Evolutionary conservation across 2,888 invertebrate genomes (phyloP).

Genomic region (Odontocolon sp.): DNA sequence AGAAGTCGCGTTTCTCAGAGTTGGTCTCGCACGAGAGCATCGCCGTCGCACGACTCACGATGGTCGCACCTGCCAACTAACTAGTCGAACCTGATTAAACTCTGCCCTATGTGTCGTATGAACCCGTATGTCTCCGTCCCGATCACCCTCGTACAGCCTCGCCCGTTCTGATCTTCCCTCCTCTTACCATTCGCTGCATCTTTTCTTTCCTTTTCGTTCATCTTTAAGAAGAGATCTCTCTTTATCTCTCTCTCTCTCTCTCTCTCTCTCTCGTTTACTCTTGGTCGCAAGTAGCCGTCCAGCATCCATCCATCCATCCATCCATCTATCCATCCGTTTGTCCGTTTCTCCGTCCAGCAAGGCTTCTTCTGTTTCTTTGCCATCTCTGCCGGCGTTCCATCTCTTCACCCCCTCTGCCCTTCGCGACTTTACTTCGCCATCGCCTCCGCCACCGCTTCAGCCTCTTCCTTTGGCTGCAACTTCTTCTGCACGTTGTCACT

Average conservation of each 20-base stretch:
- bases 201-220: slow-evolving; percentile 2
- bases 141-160: slow-evolving; percentile 41
- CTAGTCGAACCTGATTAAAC: slow-evolving; percentile 81
- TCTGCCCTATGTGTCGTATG: slow-evolving; percentile 73
- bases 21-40: slow-evolving; percentile 48
- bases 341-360: background rate
- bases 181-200: slow-evolving; percentile 31
- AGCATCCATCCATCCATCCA: slow-evolving; percentile 32
- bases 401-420: slow-evolving; percentile 30
- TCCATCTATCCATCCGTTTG: slow-evolving; percentile 33
- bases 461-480: slow-evolving; percentile 56
- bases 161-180: slow-evolving; percentile 51
- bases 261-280: slow-evolving; percentile 9
- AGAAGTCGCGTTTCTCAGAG: slow-evolving; percentile 46
- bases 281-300: slow-evolving; percentile 2
- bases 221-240: background rate
- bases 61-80: slow-evolving; percentile 79
- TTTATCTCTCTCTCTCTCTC: slow-evolving; percentile 3
- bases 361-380: slow-evolving; percentile 46
- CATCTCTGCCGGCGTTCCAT: slow-evolving; percentile 27
- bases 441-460: slow-evolving; percentile 47
- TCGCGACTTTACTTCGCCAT: slow-evolving; percentile 31
- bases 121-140: slow-evolving; percentile 56
- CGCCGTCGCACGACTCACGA: slow-evolving; percentile 39
- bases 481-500: slow-evolving; percentile 59